A percentile compares a stretch with the other conserved stretches of the same genome.
These are phyloP conservation scores for Gerris lacustris DNA, from an alignment of 2,888 invertebrate genomes.

Conservation along the genomic window DNA sequence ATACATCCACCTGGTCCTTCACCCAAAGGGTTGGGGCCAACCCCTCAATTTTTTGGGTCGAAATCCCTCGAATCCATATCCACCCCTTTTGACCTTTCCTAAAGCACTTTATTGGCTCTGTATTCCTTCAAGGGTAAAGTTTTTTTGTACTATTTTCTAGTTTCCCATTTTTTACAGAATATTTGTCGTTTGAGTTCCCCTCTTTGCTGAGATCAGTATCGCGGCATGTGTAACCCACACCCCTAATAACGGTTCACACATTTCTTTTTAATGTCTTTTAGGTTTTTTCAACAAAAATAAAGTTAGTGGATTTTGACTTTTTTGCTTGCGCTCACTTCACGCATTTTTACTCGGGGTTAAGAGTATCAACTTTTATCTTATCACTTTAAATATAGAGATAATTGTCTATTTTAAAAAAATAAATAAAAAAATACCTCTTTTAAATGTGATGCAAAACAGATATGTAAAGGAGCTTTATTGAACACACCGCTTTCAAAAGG, in stretches of 20 bases:
- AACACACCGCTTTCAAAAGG: too few relatives aligned
- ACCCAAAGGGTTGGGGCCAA: conserved; percentile 17
- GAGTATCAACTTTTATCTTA: too few relatives aligned
- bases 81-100: conserved; percentile 7
- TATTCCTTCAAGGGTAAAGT: not conserved
- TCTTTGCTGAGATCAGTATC: not conserved
- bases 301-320: too few relatives aligned
- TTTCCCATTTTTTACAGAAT: not conserved
- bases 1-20: not conserved
- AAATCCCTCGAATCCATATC: conserved; percentile 6
- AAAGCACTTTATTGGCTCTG: conserved; percentile 8
- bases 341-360: too few relatives aligned
- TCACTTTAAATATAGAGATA: too few relatives aligned
- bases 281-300: too few relatives aligned
- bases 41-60: conserved; percentile 6
- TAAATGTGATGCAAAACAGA: too few relatives aligned
- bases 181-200: not conserved
- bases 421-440: too few relatives aligned
- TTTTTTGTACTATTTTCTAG: not conserved
- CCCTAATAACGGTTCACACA: conserved; percentile 5
- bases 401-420: too few relatives aligned
- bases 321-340: too few relatives aligned
- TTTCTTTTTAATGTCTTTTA: not conserved
- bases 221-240: not conserved
- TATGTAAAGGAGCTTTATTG: too few relatives aligned